These are phyloP conservation scores for Pocota personata DNA, from an alignment of 2,888 invertebrate genomes.

Conservation along the genomic window DNA sequence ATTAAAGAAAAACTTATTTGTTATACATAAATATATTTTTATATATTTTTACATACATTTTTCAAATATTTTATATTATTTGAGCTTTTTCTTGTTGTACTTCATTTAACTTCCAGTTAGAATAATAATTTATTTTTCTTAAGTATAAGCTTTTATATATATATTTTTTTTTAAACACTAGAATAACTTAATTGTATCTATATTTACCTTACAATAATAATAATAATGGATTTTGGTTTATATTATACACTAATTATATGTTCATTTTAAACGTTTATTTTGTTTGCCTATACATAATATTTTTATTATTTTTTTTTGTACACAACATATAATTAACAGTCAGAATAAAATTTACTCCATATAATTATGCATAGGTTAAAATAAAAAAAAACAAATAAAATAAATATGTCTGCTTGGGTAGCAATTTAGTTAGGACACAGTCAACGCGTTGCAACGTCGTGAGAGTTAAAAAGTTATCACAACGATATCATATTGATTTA, in stretches of 20 bases:
- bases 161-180: conserved; percentile 16
- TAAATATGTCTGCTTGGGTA: background rate
- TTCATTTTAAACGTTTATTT: background rate
- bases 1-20: background rate
- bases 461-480: too few species aligned
- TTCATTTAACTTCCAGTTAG: conserved; percentile 44
- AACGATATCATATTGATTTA: too few species aligned
- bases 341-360: conserved; percentile 44
- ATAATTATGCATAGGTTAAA: background rate
- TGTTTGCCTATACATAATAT: background rate
- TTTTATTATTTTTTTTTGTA: conserved; percentile 35
- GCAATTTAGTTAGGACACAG: background rate
- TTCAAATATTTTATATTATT: conserved; percentile 47
- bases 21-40: background rate
- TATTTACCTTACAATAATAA: background rate
- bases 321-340: conserved; percentile 62
- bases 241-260: conserved; percentile 17
- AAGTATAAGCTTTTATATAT: conserved; percentile 1
- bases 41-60: conserved; percentile 8
- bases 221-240: conserved; percentile 6
- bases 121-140: conserved; percentile 38
- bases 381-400: background rate
- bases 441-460: too few species aligned
- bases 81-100: conserved; percentile 69
- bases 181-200: conserved; percentile 25